Base-by-base conservation (phyloP, 1,140 invertebrate genomes). In the Mamestra configurata region DNA sequence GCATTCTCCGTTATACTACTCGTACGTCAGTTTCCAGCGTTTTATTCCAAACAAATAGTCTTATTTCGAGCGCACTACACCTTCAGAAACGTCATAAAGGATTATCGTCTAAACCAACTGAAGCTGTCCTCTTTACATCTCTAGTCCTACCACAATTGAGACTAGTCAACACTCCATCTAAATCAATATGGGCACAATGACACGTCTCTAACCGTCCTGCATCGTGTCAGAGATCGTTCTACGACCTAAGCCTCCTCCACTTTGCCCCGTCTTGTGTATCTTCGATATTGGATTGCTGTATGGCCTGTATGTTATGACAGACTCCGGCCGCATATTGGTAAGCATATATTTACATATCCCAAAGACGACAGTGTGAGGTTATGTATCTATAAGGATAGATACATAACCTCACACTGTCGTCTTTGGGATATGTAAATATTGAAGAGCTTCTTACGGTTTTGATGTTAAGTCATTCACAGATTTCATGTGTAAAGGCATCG, bases 271-370 rank as follows among this genome's bases (percentile, higher is more conserved):
- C 70, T 18, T 77, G 75, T 77, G 75, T 77, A 77, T 68, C 59
- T 77, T 77, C 27, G n/a, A 77, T 77, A 77, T 77, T 77, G 75
- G 46, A 77, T 77, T 77, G 24, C 46, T 51, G 31, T 27, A 40
- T 77, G 59, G 68, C 68, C 46, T 51, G 31, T 27, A 40, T 77
- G 59, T 77, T 77, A 77, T 77, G 59, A 77, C 61, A 77, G 59
- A 53, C 27, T 51, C 10, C 59, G 46, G 31, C 46, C 43, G 31
- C 27, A 77, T 66, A 77, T 77, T 77, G 75, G 27, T 68, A 55
- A 72, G 31, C 43, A 66, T 53, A 77, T 35, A 43, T n/a, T n/a
- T n/a, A n/a, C n/a, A n/a, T n/a, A n/a, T n/a, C n/a, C n/a, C n/a
- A n/a, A n/a, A n/a, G n/a, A n/a, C n/a, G n/a, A n/a, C n/a, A n/a